These are phyloP conservation scores for Gobionotothen gibberifrons DNA, from an alignment of 2,797 vertebrate species.

Conservation along the genomic window DNA sequence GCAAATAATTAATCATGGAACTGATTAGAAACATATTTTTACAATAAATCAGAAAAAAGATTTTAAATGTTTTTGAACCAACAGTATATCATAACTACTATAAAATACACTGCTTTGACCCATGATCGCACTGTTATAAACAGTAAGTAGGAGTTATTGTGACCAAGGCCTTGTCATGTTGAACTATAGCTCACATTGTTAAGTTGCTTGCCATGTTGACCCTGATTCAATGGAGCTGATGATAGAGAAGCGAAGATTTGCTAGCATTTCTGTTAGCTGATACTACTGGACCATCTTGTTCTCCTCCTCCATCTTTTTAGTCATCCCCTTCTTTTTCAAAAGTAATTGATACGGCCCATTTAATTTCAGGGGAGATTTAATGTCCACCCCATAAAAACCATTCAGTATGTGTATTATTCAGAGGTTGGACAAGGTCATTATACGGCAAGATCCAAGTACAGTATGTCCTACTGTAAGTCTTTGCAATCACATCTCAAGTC, in stretches of 20 bases:
- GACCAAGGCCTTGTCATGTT: constrained; percentile 28
- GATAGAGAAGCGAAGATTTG: constrained; percentile 1
- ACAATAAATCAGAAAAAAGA: too few species aligned
- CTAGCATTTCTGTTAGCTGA: constrained; percentile 5
- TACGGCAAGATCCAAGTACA: too few species aligned
- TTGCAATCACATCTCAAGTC: too few species aligned
- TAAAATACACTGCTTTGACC: too few species aligned
- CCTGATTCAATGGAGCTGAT: constrained; percentile 27
- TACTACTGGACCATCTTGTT: neutral
- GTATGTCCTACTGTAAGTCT: too few species aligned
- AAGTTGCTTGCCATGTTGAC: constrained; percentile 8
- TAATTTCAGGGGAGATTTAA: neutral
- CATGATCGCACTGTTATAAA: too few species aligned
- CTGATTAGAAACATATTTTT: constrained; percentile 34
- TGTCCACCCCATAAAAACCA: neutral
- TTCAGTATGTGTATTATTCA: too few species aligned
- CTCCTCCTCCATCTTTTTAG: neutral
- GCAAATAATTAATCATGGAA: constrained; percentile 33
- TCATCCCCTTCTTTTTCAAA: neutral
- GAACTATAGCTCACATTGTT: constrained; percentile 34
- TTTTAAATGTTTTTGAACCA: too few species aligned
- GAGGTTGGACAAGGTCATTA: too few species aligned
- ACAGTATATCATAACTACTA: too few species aligned
- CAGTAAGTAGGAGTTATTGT: constrained; percentile 26
- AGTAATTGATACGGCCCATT: neutral